Evolutionary conservation across 2,888 invertebrate genomes (phyloP), one percentile per base, ranked within the genome.

Genomic region (Rotaria macrura): DNA sequence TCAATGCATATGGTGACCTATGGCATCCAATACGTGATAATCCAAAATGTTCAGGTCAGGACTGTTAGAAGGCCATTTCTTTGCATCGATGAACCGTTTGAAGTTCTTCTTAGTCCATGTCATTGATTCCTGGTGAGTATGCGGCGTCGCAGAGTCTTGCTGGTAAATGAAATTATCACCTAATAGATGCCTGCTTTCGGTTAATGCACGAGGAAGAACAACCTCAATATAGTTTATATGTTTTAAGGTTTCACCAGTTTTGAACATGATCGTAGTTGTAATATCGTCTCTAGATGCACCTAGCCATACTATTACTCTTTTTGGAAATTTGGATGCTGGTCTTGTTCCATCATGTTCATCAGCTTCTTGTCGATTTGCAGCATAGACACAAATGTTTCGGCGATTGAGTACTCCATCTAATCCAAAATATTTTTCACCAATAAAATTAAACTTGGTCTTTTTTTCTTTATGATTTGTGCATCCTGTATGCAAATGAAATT

Each of bases 161-260:
- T 84, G 65, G 43, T 43, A 84, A n/a, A 65, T 65, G 47, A 57
- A 84, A 65, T 84, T 47, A 47, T 57, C 47, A 65, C 84, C 84
- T 43, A 84, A 72, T 57, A 84, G 65, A 47, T 65, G 65, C 25
- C 47, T 17, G 14, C 84, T 49, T 47, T 72, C 43, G 29, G 65
- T 47, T 34, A 65, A 40, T 40, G 84, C 84, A 43, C 43, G 47
- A 40, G 84, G 72, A 17, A 84, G 43, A 38, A 84, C 49, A 55
- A 6, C 55, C 6, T 55, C 55, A 20, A 55, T n/a, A 55, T 55
- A 55, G 17, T 55, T 55, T 17, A 12, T 55, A 6, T 20, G 7
- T 55, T 55, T 55, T 17, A 55, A n/a, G 5, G 55, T 55, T 55
- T 55, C 55, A 55, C 55, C 55, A 25, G 55, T 7, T 55, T 55